Evolutionary conservation across 2,888 invertebrate genomes (phyloP), one percentile per base, ranked within the genome.

Genomic region (Chymomyza fuscimana): DNA sequence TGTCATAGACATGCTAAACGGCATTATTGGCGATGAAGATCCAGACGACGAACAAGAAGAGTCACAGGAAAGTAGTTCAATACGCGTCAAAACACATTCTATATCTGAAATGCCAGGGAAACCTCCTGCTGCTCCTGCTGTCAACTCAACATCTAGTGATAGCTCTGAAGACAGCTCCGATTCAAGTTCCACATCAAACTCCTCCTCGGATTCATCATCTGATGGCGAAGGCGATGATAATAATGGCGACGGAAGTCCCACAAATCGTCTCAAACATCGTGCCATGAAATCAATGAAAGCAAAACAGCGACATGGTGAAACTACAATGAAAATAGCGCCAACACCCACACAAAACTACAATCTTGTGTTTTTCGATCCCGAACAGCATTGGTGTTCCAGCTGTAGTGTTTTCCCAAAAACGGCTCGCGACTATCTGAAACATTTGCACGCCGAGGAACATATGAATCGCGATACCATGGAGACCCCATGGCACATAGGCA

Each of bases 361-460:
- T 93, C 96, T 95, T 88, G 95, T 96, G 65, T 96, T 96, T 92
- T 97, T 96, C 90, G 97, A 97, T 92, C 96, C 97, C 0, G 97
- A 97, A 92, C 95, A 96, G 93, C 97, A 97, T 90, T 97, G 97
- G 97, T 97, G 97, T 91, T 94, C 96, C 67, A 94, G 95, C 63
- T 97, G 97, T 92, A 95, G 96, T 91, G 95, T 95, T 83, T 97
- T 97, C 91, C 97, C 97, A 40, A 94, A 95, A 88, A 96, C 96
- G 2, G 97, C 97, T 64, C 96, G 96, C 91, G 96, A 96, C 90
- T 96, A 96, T 91, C 92, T 97, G 80, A 95, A 95, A 91, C 97
- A 97, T 93, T 93, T 97, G 81, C 97, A 97, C 90, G 94, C 95
- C 65, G 93, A 94, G 74, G 95, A 95, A 51, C 97, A 97, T 92